phyloP scores from a whole-genome alignment of 2,797 vertebrate genomes.

The Gymnoscopelus braueri region DNA sequence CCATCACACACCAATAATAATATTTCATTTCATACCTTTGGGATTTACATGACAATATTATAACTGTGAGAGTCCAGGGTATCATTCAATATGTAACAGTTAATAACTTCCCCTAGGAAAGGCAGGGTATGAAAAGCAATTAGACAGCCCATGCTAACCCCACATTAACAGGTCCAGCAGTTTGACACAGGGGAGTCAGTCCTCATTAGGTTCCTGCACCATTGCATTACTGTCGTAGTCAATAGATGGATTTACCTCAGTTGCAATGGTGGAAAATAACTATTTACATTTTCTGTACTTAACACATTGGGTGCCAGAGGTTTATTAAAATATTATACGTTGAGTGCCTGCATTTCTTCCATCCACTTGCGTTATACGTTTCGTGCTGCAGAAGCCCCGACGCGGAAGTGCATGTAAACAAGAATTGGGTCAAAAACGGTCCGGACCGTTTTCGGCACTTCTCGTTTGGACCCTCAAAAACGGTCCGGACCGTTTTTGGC shows the following conservation, averaged over 20 bases:
- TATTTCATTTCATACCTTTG: conserved; percentile 35
- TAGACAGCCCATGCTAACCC: conserved; percentile 56
- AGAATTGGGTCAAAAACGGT: too few relatives aligned
- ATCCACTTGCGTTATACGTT: too few relatives aligned
- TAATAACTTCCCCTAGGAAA: conserved; percentile 70
- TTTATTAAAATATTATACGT: too few relatives aligned
- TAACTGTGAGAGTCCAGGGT: conserved; percentile 38
- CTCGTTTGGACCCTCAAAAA: too few relatives aligned
- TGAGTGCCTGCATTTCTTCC: too few relatives aligned
- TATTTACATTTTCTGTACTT: too few relatives aligned
- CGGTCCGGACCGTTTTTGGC: too few relatives aligned
- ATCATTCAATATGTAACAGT: conserved; percentile 52
- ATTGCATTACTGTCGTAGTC: conserved; percentile 52
- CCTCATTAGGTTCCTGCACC: conserved; percentile 55
- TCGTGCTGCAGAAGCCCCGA: too few relatives aligned
- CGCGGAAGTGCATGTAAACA: too few relatives aligned
- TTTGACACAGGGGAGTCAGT: conserved; percentile 61
- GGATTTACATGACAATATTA: conserved; percentile 55
- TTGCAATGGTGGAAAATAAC: too few relatives aligned
- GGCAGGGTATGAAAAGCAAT: conserved; percentile 64
- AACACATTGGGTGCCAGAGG: too few relatives aligned
- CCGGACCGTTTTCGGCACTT: too few relatives aligned
- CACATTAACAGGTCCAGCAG: conserved; percentile 58
- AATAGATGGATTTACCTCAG: conserved; percentile 48
- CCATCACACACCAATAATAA: conserved; percentile 47